Conservation (phyloP, 2,888 invertebrate genomes). For the Acrobasis consociella region DNA sequence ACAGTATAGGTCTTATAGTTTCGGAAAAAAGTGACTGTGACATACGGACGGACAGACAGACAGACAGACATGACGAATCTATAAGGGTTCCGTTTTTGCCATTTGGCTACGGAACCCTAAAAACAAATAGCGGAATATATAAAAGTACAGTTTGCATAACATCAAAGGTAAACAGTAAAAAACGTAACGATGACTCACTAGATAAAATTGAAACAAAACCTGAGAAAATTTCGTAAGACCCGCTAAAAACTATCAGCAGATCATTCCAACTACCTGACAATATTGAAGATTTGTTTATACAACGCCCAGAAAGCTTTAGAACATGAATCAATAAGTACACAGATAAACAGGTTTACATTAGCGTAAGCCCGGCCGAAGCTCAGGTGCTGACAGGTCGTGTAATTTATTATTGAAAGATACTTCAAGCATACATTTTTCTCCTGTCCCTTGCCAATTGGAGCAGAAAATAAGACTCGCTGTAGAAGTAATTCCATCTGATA, state of each 20-base stretch:
- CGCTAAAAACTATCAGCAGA: constrained; percentile 8
- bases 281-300: constrained; percentile 16
- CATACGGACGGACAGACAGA: too few relatives aligned
- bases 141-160: neutral
- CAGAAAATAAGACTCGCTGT: neutral
- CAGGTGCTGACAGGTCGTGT: constrained; percentile 19
- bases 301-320: constrained; percentile 17
- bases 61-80: too few relatives aligned
- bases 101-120: too few relatives aligned
- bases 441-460: neutral
- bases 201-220: neutral
- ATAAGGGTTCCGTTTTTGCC: too few relatives aligned
- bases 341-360: constrained; percentile 8
- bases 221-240: neutral
- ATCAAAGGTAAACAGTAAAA: neutral
- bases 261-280: constrained; percentile 20
- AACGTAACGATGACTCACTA: neutral
- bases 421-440: neutral
- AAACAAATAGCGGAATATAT: neutral
- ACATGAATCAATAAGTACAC: constrained; percentile 13
- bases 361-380: neutral
- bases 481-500: neutral
- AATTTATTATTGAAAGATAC: constrained; percentile 10
- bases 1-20: too few relatives aligned
- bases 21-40: too few relatives aligned